A percentile compares a stretch with the other conserved stretches of the same genome.
Evolutionary conservation across 1,140 invertebrate species (phyloP).

Genomic region (Atta cephalotes): DNA sequence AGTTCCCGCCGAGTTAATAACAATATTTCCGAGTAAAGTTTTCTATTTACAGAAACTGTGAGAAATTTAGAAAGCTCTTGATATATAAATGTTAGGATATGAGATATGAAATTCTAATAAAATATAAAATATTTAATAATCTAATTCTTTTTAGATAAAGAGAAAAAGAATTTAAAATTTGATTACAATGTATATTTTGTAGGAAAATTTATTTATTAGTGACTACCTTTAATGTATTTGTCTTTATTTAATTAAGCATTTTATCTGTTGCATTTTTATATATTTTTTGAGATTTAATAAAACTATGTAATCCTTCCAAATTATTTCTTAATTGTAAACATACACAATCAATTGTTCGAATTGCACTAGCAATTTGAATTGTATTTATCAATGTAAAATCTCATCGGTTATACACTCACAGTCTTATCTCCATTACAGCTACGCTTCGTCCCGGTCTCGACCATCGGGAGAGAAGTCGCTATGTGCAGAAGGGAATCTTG

Average conservation of each 20-base stretch:
- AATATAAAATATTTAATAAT: slow-evolving; percentile 37
- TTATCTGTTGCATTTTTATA: neutral
- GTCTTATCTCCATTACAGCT: slow-evolving; percentile 64
- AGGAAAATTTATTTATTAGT: neutral
- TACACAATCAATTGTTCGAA: neutral
- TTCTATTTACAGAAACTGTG: slow-evolving; percentile 65
- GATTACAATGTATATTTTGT: neutral
- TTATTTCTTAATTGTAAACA: neutral
- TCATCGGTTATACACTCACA: slow-evolving; percentile 4
- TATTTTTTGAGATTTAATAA: neutral
- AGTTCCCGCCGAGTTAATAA: slow-evolving; percentile 66
- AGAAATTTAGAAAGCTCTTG: slow-evolving; percentile 51
- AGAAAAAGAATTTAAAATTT: neutral
- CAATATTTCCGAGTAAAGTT: slow-evolving; percentile 65
- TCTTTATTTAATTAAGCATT: neutral
- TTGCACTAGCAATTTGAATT: slow-evolving; percentile 28
- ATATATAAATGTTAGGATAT: slow-evolving; percentile 51
- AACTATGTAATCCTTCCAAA: neutral
- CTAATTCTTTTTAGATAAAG: neutral
- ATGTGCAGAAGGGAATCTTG: slow-evolving; percentile 60
- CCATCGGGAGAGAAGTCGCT: slow-evolving; percentile 42
- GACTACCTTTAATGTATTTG: neutral
- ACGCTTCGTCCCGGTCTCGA: slow-evolving; percentile 29
- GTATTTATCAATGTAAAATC: slow-evolving; percentile 35
- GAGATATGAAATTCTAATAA: neutral